Base-by-base conservation (phyloP, 2,888 invertebrate genomes). In the Calephelis perditalis region DNA sequence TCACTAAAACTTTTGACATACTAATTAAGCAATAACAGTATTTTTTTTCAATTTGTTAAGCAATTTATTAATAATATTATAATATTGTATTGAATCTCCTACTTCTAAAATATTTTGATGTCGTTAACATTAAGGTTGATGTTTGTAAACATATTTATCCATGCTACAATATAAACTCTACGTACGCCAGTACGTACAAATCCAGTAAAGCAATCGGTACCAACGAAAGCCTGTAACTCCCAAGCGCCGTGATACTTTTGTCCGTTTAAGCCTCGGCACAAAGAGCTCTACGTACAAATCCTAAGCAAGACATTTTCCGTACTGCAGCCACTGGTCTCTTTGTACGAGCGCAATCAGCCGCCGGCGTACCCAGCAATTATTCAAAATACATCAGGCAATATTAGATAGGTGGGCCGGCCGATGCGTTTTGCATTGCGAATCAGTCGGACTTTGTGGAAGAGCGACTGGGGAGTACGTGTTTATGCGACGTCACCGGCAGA, bases 391-490 rank as follows among this genome's bases (percentile, higher is more conserved):
- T 85, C 82, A 79, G 78, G 79, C 86, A 82, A 85, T 88, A 87
- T 89, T 89, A 89, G 87, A 88, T 88, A 87, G 85, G 84, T 83
- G 81, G 78, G 79, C 64, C 77, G 80, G 77, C 77, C 81, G 81
- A 83, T 82, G 83, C 87, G 85, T 88, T 88, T 87, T 87, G 88
- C 87, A 88, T 88, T 89, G 82, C 77, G 89, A 86, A 89, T 87
- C 86, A 83, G 84, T 75, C 76, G 77, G 81, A 84, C 86, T 86
- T 84, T 86, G 84, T 86, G 72, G 67, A 63, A 67, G 72, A 69
- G 68, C 67, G 70, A 67, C 83, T 71, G 69, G 84, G 85, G 88
- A 84, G 76, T 69, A 70, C 69, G 70, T 71, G 71, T 85, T 85
- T 82, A 82, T 82, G 77, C 77, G 77, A 63, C 70, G 81, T 79